Evolutionary conservation across 2,888 invertebrate species (phyloP).

Genomic region (Acronicta psi): DNA sequence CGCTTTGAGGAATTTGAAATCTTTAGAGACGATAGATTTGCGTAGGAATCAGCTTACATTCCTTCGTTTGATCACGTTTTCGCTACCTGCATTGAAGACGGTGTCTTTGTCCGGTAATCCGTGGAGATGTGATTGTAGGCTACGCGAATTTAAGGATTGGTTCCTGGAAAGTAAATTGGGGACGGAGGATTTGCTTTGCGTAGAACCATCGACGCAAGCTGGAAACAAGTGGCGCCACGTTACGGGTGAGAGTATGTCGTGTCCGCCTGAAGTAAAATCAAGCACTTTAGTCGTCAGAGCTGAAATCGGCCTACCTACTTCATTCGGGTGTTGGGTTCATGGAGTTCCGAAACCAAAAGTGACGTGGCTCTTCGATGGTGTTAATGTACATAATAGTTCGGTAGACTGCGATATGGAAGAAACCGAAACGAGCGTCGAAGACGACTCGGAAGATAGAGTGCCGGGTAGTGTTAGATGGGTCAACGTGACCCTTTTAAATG

Average conservation of each 20-base stretch:
- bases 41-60: constrained; percentile 94
- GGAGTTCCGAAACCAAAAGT: constrained; percentile 96
- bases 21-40: constrained; percentile 93
- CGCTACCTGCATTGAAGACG: constrained; percentile 93
- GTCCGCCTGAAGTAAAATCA: constrained; percentile 92
- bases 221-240: constrained; percentile 94
- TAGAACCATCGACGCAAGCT: constrained; percentile 91
- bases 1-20: constrained; percentile 93
- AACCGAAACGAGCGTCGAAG: constrained; percentile 79
- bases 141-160: constrained; percentile 95
- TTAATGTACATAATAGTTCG: constrained; percentile 82
- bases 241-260: constrained; percentile 93
- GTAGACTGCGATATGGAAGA: constrained; percentile 86
- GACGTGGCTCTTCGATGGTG: constrained; percentile 94
- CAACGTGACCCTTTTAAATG: constrained; percentile 94
- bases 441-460: constrained; percentile 81
- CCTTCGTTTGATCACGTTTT: constrained; percentile 89
- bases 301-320: constrained; percentile 94
- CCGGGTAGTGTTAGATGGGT: constrained; percentile 91
- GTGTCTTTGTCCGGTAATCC: constrained; percentile 95
- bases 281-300: constrained; percentile 91
- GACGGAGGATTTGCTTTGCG: constrained; percentile 92
- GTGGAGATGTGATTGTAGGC: constrained; percentile 96
- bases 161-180: constrained; percentile 94
- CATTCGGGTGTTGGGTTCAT: constrained; percentile 94